Conservation (phyloP, 2,113 vertebrate genomes). For the Thamnophis sirtalis region DNA sequence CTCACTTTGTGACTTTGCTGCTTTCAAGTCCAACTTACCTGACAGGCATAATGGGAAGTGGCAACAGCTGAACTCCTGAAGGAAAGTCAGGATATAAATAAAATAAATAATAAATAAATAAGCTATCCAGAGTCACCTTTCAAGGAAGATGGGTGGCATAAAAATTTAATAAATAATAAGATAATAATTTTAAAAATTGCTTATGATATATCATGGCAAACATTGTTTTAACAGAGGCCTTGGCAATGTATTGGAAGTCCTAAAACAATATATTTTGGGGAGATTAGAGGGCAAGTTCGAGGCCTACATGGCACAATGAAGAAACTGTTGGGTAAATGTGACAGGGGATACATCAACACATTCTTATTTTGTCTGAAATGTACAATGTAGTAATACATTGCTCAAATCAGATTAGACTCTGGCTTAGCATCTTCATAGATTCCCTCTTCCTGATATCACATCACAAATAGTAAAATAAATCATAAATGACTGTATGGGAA, state of each 20-base stretch:
- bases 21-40: not conserved
- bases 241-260: not conserved
- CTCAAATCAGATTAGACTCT: not conserved
- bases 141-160: not conserved
- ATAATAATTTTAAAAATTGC: not conserved
- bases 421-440: not conserved
- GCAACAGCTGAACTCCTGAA: not conserved
- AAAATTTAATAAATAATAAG: not conserved
- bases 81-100: not conserved
- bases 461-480: not conserved
- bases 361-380: not conserved
- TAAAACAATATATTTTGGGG: not conserved
- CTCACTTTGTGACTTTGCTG: not conserved
- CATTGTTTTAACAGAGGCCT: not conserved
- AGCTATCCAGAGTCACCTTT: not conserved
- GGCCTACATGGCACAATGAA: not conserved
- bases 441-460: not conserved
- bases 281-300: not conserved
- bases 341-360: not conserved
- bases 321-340: not conserved
- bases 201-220: not conserved
- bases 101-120: too few relatives aligned
- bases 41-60: not conserved
- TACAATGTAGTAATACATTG: not conserved
- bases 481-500: not conserved